These are phyloP conservation scores for Holacanthella duospinosa DNA, from an alignment of 2,888 invertebrate species.

Conservation along the genomic window DNA sequence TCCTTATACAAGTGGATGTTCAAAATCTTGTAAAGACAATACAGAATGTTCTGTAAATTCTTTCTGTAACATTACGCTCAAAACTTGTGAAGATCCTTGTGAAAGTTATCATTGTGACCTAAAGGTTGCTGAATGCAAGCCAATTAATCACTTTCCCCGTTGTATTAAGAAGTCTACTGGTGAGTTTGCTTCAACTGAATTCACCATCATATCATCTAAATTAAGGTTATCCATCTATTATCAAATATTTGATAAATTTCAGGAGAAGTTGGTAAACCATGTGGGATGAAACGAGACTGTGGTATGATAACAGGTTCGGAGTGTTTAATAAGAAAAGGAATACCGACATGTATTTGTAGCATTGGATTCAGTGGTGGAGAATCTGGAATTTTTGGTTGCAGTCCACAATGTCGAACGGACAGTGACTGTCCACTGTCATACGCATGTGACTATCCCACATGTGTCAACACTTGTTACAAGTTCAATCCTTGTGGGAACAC, in stretches of 20 bases:
- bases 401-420: slow-evolving; percentile 65
- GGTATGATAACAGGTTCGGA: slow-evolving; percentile 4
- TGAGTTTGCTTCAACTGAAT: neutral
- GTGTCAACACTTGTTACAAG: slow-evolving; percentile 78
- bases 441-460: slow-evolving; percentile 79
- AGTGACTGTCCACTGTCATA: slow-evolving; percentile 81
- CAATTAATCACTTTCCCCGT: neutral
- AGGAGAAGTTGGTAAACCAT: neutral
- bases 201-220: neutral
- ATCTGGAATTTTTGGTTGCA: neutral
- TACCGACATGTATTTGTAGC: slow-evolving; percentile 11
- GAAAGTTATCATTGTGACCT: slow-evolving; percentile 65
- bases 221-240: neutral
- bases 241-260: too few relatives aligned
- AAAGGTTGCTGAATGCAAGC: slow-evolving; percentile 65
- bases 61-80: neutral
- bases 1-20: slow-evolving; percentile 68
- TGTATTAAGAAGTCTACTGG: neutral
- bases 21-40: neutral
- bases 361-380: slow-evolving; percentile 7
- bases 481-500: slow-evolving; percentile 78
- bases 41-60: neutral
- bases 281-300: neutral
- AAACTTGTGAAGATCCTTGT: slow-evolving; percentile 50
- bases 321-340: slow-evolving; percentile 12